A percentile compares a stretch with the other conserved stretches of the same genome.
Evolutionary conservation across 1,140 invertebrate genomes (phyloP).

Genomic region (Trichogramma pretiosum): DNA sequence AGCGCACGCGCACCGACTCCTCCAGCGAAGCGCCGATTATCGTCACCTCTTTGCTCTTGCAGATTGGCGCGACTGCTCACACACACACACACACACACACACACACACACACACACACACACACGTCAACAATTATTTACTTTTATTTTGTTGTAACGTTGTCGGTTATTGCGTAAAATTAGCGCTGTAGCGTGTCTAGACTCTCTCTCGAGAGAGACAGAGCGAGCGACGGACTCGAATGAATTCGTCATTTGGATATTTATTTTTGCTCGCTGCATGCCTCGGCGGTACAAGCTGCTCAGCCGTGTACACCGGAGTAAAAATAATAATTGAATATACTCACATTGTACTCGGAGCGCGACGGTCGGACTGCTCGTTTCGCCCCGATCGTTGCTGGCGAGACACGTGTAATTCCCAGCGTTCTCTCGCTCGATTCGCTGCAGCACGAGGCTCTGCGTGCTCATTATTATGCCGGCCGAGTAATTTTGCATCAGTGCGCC

Average conservation of each 20-base stretch:
- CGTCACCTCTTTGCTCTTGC: conserved; percentile 57
- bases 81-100: too few species aligned
- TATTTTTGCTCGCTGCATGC: too few species aligned
- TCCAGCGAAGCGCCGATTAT: conserved; percentile 75
- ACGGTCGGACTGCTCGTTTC: conserved; percentile 73
- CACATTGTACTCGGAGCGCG: conserved; percentile 72
- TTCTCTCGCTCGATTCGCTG: conserved; percentile 74
- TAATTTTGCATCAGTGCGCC: conserved; percentile 69
- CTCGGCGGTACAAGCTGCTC: too few species aligned
- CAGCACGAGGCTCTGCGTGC: conserved; percentile 75
- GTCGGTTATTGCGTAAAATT: too few species aligned
- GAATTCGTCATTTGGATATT: too few species aligned
- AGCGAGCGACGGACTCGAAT: too few species aligned
- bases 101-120: too few species aligned
- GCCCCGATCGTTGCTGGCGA: conserved; percentile 70
- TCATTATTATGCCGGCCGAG: conserved; percentile 76
- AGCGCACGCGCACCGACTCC: conserved; percentile 70
- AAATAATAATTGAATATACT: conserved; percentile 50
- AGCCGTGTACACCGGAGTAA: too few species aligned
- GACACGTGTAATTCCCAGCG: conserved; percentile 74
- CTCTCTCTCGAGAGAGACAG: too few species aligned
- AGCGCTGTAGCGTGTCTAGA: too few species aligned
- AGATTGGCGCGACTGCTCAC: conserved; percentile 76
- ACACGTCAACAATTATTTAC: too few species aligned
- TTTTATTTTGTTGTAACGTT: too few species aligned